Conservation (phyloP, 2,797 vertebrate species). For the Neosalanx taihuensis region DNA sequence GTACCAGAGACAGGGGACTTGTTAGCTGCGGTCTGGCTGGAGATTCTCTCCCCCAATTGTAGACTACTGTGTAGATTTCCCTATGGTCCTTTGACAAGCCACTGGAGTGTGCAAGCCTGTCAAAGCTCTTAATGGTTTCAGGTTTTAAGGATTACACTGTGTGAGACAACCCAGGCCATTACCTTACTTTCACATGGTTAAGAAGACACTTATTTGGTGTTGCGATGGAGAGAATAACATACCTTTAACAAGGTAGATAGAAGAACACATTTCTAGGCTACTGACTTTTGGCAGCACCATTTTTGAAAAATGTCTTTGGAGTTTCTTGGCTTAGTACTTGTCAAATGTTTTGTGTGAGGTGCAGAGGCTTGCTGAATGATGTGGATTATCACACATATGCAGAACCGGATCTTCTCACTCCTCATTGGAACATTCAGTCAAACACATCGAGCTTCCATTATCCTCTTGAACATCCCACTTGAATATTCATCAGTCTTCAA, state of each 20-base stretch:
- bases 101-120: conserved; percentile 55
- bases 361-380: not conserved
- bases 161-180: conserved; percentile 1
- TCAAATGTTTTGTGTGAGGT: not conserved
- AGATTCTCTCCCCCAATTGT: conserved; percentile 50
- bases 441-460: conserved; percentile 6
- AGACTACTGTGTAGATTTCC: conserved; percentile 38
- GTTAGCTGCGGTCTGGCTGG: conserved; percentile 51
- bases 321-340: not conserved
- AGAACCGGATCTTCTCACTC: not conserved
- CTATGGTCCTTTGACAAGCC: conserved; percentile 51
- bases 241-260: conserved; percentile 5
- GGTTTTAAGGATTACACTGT: conserved; percentile 33
- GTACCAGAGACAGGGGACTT: conserved; percentile 52
- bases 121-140: conserved; percentile 50
- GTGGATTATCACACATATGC: conserved; percentile 1
- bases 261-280: not conserved
- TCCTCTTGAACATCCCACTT: conserved; percentile 10
- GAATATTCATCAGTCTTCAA: conserved; percentile 4
- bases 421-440: conserved; percentile 6
- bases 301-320: not conserved
- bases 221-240: not conserved
- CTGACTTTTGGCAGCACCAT: not conserved
- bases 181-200: not conserved
- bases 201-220: not conserved